Evolutionary conservation across 2,888 invertebrate genomes (phyloP), one percentile per base, ranked within the genome.

Genomic region (Drosophila differens): DNA sequence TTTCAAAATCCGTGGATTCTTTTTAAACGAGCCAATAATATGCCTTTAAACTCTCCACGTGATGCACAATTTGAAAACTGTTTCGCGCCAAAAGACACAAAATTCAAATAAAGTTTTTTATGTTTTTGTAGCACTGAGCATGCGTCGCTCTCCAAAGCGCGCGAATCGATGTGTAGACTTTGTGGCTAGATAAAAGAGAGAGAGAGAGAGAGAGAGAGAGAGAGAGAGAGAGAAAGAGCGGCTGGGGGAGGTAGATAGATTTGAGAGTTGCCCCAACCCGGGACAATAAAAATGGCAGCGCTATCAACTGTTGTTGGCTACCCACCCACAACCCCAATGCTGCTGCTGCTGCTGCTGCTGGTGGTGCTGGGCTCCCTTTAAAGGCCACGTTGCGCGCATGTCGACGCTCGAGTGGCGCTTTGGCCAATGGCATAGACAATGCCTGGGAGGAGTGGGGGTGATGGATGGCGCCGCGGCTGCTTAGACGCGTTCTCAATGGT

Each of bases 401-500:
- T 89, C 87, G 89, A 83, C 68, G 74, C 70, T 72, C 55, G 67
- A 47, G 52, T 70, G 72, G 54, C 79, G 76, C 80, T 73, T 83
- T 80, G 89, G 91, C 90, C 90, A 90, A 90, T 90, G 81, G 89
- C 91, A 87, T 89, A 85, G 83, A 89, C 87, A 87, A 85, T 81
- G 83, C 89, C 61, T 19, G 37, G 61, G 58, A 47, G 66, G 83
- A 60, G 64, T 78, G 75, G 76, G 80, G 60, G 80, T 60, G n/a
- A 16, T 54, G 68, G 63, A 69, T 73, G 80, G 54, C 52, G 60
- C 33, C 71, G 72, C 63, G 70, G 59, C 74, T 84, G 90, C 83
- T 91, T 91, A 91, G 91, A 85, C 79, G 81, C 90, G 82, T 91
- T 90, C 90, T 90, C 85, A 90, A 91, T 90, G 90, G 91, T 76